These are phyloP conservation scores for Cephalopterus ornatus DNA, from an alignment of 2,113 vertebrate genomes.

Conservation along the genomic window DNA sequence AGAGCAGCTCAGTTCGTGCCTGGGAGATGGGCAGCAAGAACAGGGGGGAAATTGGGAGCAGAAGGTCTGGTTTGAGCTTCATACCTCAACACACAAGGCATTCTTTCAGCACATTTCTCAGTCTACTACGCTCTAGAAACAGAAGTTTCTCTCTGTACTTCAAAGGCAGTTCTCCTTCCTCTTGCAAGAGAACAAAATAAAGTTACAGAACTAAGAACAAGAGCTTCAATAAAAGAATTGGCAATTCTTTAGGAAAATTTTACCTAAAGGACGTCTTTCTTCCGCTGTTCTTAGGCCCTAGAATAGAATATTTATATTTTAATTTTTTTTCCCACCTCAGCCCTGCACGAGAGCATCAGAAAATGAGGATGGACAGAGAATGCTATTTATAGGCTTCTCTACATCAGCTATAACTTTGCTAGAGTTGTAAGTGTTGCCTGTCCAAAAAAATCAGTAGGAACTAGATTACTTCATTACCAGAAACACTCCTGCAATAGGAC, in stretches of 20 bases:
- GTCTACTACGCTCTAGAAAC: background rate
- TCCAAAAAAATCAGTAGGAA: background rate
- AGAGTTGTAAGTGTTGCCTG: background rate
- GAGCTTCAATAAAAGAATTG: background rate
- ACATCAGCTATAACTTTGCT: slow-evolving; percentile 7
- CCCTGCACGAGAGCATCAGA: background rate
- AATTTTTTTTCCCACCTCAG: background rate
- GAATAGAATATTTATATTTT: background rate
- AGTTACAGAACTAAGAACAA: slow-evolving; percentile 36
- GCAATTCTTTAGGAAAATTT: background rate
- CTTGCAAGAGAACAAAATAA: slow-evolving; percentile 27
- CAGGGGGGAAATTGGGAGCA: background rate
- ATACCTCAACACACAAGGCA: background rate
- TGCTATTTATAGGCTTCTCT: background rate
- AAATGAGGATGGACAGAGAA: background rate
- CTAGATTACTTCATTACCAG: background rate
- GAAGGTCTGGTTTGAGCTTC: background rate
- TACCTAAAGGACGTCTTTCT: background rate
- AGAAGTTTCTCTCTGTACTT: background rate
- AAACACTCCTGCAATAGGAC: background rate
- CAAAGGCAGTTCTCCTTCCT: background rate
- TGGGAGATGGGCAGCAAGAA: background rate
- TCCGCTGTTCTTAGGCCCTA: background rate
- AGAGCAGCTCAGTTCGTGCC: background rate
- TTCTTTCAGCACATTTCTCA: background rate